phyloP scores from a whole-genome alignment of 2,113 vertebrate species.

The Cervus canadensis region DNA sequence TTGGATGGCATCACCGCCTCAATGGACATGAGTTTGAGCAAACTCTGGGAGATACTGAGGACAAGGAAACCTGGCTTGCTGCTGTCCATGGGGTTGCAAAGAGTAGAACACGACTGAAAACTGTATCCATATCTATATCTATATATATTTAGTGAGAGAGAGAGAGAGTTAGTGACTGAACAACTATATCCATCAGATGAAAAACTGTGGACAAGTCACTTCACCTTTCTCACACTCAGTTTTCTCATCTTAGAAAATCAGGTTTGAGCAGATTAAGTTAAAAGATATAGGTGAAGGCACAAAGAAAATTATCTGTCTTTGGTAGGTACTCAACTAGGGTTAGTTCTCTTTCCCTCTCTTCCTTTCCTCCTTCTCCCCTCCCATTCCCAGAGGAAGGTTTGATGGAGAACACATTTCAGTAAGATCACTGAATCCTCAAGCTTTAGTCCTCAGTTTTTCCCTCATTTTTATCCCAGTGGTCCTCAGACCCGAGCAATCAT shows the following conservation, averaged over 20 bases:
- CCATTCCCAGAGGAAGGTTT: neutral
- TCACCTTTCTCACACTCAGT: accelerated
- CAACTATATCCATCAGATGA: neutral
- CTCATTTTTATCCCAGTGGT: neutral
- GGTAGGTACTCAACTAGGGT: neutral
- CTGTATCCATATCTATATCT: neutral
- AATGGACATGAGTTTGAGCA: neutral
- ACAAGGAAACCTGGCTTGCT: neutral
- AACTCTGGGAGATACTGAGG: neutral
- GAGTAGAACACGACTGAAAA: neutral
- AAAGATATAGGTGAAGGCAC: neutral
- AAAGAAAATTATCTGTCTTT: neutral
- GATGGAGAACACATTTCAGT: neutral
- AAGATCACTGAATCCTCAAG: neutral
- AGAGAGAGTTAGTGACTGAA: neutral
- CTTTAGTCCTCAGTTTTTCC: neutral
- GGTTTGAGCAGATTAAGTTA: neutral
- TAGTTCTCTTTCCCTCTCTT: neutral
- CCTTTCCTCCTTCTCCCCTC: neutral
- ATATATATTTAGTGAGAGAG: neutral
- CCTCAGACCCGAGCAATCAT: neutral
- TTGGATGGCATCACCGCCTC: neutral
- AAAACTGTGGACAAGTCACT: neutral
- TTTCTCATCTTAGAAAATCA: neutral
- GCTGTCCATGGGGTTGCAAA: neutral